Conservation (phyloP, 2,888 invertebrate genomes). For the Scelioninae gen. 2 region DNA sequence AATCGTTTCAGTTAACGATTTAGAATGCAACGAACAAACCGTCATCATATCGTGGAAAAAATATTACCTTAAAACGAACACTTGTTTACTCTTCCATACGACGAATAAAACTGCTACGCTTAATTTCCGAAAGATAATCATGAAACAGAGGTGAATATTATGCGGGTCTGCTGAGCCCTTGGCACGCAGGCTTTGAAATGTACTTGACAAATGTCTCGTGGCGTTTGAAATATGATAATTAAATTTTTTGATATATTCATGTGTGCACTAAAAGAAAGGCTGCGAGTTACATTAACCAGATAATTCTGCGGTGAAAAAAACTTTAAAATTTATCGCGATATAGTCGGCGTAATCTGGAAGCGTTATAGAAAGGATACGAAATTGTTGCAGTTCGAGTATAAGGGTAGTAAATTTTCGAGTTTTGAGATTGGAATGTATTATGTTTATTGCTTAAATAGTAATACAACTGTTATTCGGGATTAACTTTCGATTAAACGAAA, state of each 20-base stretch:
- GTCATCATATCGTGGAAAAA: background rate
- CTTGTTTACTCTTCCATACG: background rate
- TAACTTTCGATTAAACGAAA: too few species aligned
- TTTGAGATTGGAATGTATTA: too few species aligned
- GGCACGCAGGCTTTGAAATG: background rate
- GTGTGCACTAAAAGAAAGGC: too few species aligned
- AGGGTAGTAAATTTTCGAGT: too few species aligned
- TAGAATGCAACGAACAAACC: background rate
- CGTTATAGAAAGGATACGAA: too few species aligned
- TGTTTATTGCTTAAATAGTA: too few species aligned
- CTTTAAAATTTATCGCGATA: too few species aligned
- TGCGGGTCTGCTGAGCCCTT: slow-evolving; percentile 21
- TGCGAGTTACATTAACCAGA: too few species aligned
- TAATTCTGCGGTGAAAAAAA: too few species aligned
- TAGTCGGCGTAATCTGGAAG: too few species aligned
- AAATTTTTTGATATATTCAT: slow-evolving; percentile 19
- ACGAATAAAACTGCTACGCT: background rate
- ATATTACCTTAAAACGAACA: background rate
- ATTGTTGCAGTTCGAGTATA: too few species aligned
- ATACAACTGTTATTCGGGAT: too few species aligned
- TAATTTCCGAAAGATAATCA: background rate
- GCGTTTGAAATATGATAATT: slow-evolving; percentile 27
- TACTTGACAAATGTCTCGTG: slow-evolving; percentile 22
- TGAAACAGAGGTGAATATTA: slow-evolving; percentile 3
- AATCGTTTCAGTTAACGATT: background rate